phyloP scores from a whole-genome alignment of 2,113 vertebrate species.

The Poecile atricapillus region DNA sequence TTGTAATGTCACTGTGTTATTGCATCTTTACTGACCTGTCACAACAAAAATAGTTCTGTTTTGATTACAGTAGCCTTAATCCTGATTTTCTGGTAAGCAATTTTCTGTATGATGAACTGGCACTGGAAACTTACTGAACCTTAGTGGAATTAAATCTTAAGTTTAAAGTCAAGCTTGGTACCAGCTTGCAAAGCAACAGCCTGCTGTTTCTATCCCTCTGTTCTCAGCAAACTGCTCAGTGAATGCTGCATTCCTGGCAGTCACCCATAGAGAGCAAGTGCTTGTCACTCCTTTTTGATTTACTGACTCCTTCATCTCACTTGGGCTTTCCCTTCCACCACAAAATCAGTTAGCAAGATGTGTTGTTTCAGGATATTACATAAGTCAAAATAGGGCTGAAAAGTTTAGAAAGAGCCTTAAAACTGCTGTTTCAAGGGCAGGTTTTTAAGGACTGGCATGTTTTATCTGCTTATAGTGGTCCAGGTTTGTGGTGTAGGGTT shows the following conservation, averaged over 20 bases:
- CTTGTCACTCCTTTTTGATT: neutral
- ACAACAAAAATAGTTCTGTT: neutral
- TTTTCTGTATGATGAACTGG: neutral
- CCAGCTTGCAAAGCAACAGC: neutral
- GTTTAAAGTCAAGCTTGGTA: neutral
- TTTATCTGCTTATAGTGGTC: neutral
- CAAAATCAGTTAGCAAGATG: neutral
- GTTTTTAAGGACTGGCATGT: neutral
- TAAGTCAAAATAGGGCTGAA: neutral
- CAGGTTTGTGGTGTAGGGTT: neutral
- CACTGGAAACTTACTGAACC: neutral
- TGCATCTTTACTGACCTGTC: neutral
- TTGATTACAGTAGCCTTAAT: neutral
- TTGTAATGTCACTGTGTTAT: rapidly evolving
- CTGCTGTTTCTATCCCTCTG: neutral
- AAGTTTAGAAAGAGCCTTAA: neutral
- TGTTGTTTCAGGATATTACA: neutral
- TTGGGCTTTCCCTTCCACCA: neutral
- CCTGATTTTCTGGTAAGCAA: rapidly evolving
- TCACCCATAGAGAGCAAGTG: neutral
- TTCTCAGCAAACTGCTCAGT: neutral
- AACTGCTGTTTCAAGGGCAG: neutral
- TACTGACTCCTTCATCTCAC: neutral
- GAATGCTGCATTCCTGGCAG: neutral
- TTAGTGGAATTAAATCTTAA: neutral